These are phyloP conservation scores for Mimumesa dahlbomi DNA, from an alignment of 2,888 invertebrate genomes.

Conservation along the genomic window DNA sequence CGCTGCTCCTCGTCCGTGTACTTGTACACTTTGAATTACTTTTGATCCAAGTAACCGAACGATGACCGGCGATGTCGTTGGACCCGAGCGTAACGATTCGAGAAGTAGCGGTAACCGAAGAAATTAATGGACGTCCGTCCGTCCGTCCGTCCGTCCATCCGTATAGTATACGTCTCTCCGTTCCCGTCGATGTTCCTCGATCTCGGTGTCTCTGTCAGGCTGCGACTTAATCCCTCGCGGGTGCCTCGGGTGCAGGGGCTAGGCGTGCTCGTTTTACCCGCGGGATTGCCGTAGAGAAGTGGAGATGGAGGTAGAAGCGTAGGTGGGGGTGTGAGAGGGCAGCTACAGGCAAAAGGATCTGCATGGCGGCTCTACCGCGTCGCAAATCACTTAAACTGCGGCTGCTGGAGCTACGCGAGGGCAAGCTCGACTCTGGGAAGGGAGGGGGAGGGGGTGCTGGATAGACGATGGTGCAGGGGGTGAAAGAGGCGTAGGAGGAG, in stretches of 20 bases:
- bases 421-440: conserved; percentile 64
- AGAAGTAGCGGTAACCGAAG: too few species aligned
- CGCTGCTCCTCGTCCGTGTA: too few species aligned
- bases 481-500: conserved; percentile 41
- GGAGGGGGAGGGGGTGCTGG: conserved; percentile 55
- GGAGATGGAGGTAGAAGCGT: conserved; percentile 43
- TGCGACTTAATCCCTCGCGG: conserved; percentile 73
- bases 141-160: too few species aligned
- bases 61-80: too few species aligned
- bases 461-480: conserved; percentile 42
- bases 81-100: too few species aligned
- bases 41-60: too few species aligned
- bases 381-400: conserved; percentile 81
- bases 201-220: too few species aligned
- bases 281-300: conserved; percentile 61
- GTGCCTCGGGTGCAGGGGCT: conserved; percentile 69
- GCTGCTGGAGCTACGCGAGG: conserved; percentile 75
- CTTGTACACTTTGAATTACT: too few species aligned
- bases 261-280: conserved; percentile 70
- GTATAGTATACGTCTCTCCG: background rate
- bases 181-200: too few species aligned
- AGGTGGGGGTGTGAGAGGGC: conserved; percentile 56
- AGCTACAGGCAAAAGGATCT: conserved; percentile 79
- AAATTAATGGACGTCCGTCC: too few species aligned
- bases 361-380: conserved; percentile 80